These are phyloP conservation scores for Trichogramma pretiosum DNA, from an alignment of 1,140 invertebrate genomes.

Conservation along the genomic window DNA sequence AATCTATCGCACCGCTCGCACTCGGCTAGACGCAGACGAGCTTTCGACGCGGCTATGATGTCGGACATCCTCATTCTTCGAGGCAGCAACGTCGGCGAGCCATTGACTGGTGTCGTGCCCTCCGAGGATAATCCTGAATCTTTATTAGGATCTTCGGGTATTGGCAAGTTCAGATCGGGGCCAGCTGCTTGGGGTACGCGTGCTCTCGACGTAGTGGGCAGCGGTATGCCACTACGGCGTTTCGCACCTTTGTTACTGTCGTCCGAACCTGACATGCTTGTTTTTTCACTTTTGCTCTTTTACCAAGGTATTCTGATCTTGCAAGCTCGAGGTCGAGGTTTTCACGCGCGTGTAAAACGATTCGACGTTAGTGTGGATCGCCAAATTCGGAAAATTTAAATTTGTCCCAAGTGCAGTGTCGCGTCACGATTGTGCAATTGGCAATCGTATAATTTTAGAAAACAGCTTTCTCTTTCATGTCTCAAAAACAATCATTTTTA, in stretches of 20 bases:
- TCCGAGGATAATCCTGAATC: slow-evolving; percentile 42
- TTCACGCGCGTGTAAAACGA: neutral
- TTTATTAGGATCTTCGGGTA: slow-evolving; percentile 27
- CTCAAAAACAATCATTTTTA: too few species aligned
- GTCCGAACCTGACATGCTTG: slow-evolving; percentile 11
- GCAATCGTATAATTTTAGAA: slow-evolving; percentile 14
- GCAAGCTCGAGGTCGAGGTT: too few species aligned
- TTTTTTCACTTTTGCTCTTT: too few species aligned
- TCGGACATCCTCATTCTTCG: slow-evolving; percentile 8
- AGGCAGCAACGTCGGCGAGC: slow-evolving; percentile 26
- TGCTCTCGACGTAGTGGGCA: neutral
- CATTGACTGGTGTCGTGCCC: slow-evolving; percentile 36
- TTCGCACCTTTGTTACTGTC: slow-evolving; percentile 19
- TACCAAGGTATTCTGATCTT: too few species aligned
- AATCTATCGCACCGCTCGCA: too few species aligned
- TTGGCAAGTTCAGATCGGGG: neutral
- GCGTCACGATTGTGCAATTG: slow-evolving; percentile 15
- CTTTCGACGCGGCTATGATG: slow-evolving; percentile 28
- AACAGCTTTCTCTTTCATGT: too few species aligned
- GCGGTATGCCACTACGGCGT: slow-evolving; percentile 15
- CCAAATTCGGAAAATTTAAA: too few species aligned
- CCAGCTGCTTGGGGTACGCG: neutral
- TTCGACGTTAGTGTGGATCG: neutral
- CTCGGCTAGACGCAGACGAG: slow-evolving; percentile 28
- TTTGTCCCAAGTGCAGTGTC: too few species aligned